Percentiles rank a stretch among this genome's conserved stretches.
Evolutionary conservation across 2,888 invertebrate genomes (phyloP).

Genomic region (Harpalus rubripes): DNA sequence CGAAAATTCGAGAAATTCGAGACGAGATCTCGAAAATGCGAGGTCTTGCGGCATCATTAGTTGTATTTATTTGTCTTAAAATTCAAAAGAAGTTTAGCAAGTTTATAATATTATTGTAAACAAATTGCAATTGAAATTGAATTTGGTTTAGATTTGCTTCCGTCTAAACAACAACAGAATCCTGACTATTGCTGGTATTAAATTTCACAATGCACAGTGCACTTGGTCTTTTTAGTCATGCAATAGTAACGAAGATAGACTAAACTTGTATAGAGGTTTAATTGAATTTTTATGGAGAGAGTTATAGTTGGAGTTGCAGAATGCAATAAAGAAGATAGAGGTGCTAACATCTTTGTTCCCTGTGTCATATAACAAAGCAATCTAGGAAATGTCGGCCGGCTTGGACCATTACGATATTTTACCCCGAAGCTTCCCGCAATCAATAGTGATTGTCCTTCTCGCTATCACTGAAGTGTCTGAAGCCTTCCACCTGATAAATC

Average conservation of each 20-base stretch:
- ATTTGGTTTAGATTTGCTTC: constrained; percentile 14
- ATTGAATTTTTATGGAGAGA: constrained; percentile 40
- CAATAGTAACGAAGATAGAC: constrained; percentile 1
- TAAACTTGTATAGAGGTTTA: constrained; percentile 5
- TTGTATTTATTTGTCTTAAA: too few relatives aligned
- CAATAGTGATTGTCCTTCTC: constrained; percentile 54
- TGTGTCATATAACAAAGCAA: constrained; percentile 77
- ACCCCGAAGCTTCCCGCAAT: constrained; percentile 70
- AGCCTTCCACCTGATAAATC: constrained; percentile 77
- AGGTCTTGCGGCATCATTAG: too few relatives aligned
- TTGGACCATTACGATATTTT: constrained; percentile 77
- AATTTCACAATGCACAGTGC: neutral
- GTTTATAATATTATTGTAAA: too few relatives aligned
- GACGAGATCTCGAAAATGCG: too few relatives aligned
- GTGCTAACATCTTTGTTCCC: constrained; percentile 75
- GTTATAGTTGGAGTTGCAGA: constrained; percentile 28
- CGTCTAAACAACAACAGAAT: constrained; percentile 15
- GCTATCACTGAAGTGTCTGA: constrained; percentile 62
- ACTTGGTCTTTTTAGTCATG: neutral
- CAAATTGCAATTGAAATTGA: neutral
- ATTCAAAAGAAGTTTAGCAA: too few relatives aligned
- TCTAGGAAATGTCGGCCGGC: constrained; percentile 75
- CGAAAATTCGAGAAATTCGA: too few relatives aligned
- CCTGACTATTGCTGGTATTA: neutral
- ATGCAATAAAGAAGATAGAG: constrained; percentile 70